Conservation (phyloP, 2,113 vertebrate species). For the Panurus biarmicus region DNA sequence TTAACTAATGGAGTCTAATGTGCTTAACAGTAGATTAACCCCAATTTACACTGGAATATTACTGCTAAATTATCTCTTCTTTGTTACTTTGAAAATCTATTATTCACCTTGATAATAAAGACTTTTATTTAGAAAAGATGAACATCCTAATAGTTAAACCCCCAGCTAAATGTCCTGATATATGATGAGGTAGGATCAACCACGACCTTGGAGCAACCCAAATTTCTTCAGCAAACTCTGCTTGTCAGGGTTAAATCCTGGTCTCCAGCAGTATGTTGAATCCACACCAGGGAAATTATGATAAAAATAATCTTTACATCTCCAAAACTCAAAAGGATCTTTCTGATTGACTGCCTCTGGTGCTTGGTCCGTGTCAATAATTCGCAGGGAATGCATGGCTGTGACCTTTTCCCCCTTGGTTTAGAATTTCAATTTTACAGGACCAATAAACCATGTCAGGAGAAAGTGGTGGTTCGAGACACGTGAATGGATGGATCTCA, state of each 20-base stretch:
- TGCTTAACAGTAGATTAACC: background rate
- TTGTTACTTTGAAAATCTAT: background rate
- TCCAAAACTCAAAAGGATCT: constrained; percentile 24
- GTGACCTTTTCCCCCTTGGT: constrained; percentile 49
- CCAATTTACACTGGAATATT: background rate
- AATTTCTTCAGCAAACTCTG: background rate
- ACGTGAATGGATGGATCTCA: background rate
- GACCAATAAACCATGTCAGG: constrained; percentile 31
- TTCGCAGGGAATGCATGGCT: background rate
- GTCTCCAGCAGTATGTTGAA: background rate
- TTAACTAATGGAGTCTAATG: background rate
- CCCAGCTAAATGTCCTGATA: background rate
- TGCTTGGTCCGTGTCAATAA: background rate
- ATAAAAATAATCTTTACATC: constrained; percentile 51
- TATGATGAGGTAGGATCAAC: background rate
- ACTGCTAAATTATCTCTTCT: background rate
- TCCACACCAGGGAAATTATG: constrained; percentile 17
- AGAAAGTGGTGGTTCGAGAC: background rate
- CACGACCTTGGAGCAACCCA: background rate
- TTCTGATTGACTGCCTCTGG: constrained; percentile 32
- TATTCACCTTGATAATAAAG: background rate
- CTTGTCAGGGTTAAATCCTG: background rate
- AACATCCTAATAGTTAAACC: background rate
- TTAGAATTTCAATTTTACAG: constrained; percentile 42
- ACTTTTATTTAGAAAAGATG: background rate